Evolutionary conservation across 2,113 vertebrate genomes (phyloP).

Genomic region (Phylloscopus trochilus): DNA sequence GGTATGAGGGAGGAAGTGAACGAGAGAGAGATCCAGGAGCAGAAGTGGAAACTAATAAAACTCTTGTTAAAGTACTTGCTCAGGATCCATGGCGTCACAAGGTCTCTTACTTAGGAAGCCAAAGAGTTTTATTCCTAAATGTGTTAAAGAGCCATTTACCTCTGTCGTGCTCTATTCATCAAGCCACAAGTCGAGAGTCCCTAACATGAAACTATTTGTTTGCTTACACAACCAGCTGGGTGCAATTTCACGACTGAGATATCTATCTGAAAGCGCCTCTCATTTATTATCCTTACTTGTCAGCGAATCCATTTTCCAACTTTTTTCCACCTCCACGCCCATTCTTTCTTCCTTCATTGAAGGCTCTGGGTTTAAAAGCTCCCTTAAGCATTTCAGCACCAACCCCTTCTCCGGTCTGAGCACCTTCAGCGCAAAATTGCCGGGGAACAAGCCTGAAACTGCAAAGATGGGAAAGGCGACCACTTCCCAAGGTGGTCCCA

Average conservation of each 20-base stretch:
- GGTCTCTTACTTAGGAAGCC: constrained; percentile 77
- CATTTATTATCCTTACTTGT: constrained; percentile 91
- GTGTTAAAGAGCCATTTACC: constrained; percentile 96
- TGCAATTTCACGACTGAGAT: constrained; percentile 97
- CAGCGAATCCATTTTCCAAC: constrained; percentile 85
- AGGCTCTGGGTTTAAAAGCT: constrained; percentile 45
- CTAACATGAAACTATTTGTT: constrained; percentile 95
- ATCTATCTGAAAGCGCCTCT: constrained; percentile 93
- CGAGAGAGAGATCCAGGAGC: background rate
- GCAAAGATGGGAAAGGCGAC: background rate
- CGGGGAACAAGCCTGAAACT: background rate
- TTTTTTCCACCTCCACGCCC: background rate
- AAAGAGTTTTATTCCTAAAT: constrained; percentile 86
- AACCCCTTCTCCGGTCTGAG: background rate
- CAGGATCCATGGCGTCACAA: constrained; percentile 70
- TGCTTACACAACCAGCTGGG: constrained; percentile 96
- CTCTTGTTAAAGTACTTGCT: constrained; percentile 64
- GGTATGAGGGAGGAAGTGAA: background rate
- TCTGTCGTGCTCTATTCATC: constrained; percentile 95
- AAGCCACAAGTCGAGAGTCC: constrained; percentile 89
- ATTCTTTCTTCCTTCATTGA: constrained; percentile 47
- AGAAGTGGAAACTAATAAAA: constrained; percentile 65
- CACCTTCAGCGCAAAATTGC: background rate
- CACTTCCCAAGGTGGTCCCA: background rate
- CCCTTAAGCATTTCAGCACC: background rate